Evolutionary conservation across 2,797 vertebrate species (phyloP), one percentile per base, ranked within the genome.

Genomic region (Malacoraja senta): DNA sequence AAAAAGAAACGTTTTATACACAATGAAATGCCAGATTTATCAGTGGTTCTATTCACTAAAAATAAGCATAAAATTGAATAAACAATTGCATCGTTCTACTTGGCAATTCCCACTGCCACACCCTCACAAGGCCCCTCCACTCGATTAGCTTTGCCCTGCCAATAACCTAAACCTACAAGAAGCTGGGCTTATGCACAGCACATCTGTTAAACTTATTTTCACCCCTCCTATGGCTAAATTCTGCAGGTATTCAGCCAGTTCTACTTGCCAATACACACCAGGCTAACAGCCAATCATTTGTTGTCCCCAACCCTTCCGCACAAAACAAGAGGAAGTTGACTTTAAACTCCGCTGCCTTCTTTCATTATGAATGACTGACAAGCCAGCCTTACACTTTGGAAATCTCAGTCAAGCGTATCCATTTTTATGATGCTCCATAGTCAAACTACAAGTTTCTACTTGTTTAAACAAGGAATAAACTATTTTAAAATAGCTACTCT

Each of bases 201-300:
- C 90, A 92, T 92, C 90, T 92, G 90, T 91, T 91, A 92, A 88
- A 93, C 29, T 91, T n/a, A 93, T 72, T 93, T 74, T 68, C 86
- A n/a, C 63, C 63, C 93, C 32, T 4, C 71, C 71, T 74, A 21
- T 21, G 21, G 71, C 38, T n/a, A 32, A 74, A 76, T 93, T 94
- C 95, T 95, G 94, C 95, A 96, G 95, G 95, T 94, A 94, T 94
- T 94, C 93, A 94, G 94, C 94, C 94, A 94, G 93, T 94, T 94
- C 94, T 95, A 78, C 0, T 94, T 96, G 96, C 96, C 96, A 96
- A 96, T 95, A 96, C 95, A 96, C 95, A 95, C 95, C 94, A 95
- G 95, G 95, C 95, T 93, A 92, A 93, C 93, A 95, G 96, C 97
- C 97, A 96, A 95, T 94, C 95, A 96, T 95, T 96, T 95, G 95